Evolutionary conservation across 2,888 invertebrate species (phyloP).

Genomic region (Arrhopalites spinosus): DNA sequence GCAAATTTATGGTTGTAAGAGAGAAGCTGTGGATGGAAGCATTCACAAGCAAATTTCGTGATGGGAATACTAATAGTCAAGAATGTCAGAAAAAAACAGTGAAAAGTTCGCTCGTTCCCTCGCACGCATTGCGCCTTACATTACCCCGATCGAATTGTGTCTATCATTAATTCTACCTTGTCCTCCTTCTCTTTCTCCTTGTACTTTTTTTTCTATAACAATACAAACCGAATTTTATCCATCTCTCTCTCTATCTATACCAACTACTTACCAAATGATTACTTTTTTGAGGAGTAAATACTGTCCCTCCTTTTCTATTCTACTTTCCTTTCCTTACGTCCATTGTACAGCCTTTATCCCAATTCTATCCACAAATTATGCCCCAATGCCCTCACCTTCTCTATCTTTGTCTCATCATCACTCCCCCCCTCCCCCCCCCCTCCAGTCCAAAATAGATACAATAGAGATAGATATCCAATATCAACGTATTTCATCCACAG

Average conservation of each 20-base stretch:
- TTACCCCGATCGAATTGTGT: slow-evolving; percentile 29
- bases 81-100: slow-evolving; percentile 28
- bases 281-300: not conserved
- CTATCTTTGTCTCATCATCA: too few species aligned
- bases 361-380: too few species aligned
- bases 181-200: slow-evolving; percentile 22
- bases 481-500: too few species aligned
- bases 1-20: slow-evolving; percentile 31
- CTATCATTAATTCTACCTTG: slow-evolving; percentile 24
- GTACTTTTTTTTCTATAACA: not conserved
- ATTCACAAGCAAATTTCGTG: slow-evolving; percentile 24
- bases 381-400: too few species aligned
- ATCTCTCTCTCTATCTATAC: slow-evolving; percentile 11
- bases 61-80: slow-evolving; percentile 30
- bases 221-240: not conserved
- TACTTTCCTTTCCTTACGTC: too few species aligned
- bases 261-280: not conserved
- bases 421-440: not conserved
- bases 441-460: not conserved
- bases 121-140: slow-evolving; percentile 16
- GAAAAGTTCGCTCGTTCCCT: slow-evolving; percentile 30
- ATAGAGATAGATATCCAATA: too few species aligned
- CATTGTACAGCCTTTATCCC: too few species aligned
- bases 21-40: slow-evolving; percentile 31
- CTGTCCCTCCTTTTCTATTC: too few species aligned